These are phyloP conservation scores for Spodoptera litura DNA, from an alignment of 1,140 invertebrate species.

Conservation along the genomic window DNA sequence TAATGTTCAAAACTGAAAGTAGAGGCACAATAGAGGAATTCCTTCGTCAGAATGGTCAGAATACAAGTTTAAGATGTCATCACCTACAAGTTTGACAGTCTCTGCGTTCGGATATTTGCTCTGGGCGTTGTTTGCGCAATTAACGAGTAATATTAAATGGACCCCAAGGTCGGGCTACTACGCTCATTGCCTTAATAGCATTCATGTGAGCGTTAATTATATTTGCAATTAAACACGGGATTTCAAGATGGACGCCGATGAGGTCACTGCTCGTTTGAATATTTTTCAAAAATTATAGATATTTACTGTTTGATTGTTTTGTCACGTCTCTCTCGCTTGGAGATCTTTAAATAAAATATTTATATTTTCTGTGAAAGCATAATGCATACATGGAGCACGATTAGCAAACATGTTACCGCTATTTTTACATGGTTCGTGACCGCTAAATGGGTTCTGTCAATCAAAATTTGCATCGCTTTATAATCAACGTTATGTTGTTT, in stretches of 20 bases:
- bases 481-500: background rate
- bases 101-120: constrained; percentile 23
- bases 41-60: constrained; percentile 10
- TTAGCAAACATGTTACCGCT: background rate
- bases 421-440: constrained; percentile 2
- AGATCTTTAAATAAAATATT: background rate
- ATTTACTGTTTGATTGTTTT: background rate
- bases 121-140: constrained; percentile 40
- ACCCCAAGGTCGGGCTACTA: constrained; percentile 36
- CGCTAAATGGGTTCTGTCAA: constrained; percentile 12
- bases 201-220: constrained; percentile 40
- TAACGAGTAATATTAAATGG: constrained; percentile 38
- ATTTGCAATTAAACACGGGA: constrained; percentile 44
- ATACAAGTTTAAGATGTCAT: constrained; percentile 17
- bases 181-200: constrained; percentile 28
- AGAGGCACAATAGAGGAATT: constrained; percentile 18
- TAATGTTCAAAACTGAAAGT: background rate
- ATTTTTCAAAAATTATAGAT: background rate
- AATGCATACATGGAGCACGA: background rate
- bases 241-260: constrained; percentile 29
- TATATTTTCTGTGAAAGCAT: background rate
- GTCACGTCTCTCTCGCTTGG: background rate
- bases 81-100: constrained; percentile 23
- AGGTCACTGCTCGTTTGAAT: constrained; percentile 22
- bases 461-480: background rate